Base-by-base conservation (phyloP, 2,113 vertebrate genomes). In the Cyprinodon tularosa region DNA sequence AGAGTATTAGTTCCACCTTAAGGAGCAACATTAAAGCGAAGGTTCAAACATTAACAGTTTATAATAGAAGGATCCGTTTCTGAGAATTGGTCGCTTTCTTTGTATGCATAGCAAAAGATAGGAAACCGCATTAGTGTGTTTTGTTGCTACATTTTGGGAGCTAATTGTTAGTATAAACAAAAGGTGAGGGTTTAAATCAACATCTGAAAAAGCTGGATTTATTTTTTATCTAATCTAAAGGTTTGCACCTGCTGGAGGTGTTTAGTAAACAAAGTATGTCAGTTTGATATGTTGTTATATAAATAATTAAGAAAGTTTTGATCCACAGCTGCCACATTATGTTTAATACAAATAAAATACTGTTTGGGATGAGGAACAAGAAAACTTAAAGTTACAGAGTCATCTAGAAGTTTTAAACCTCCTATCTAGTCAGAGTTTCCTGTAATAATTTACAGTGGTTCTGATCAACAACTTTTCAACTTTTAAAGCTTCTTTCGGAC, bases 291-390 rank as follows among this genome's bases (percentile, higher is more conserved):
- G 50, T 57, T 57, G 50, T 57, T 20, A 57, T 57, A 57, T 57
- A n/a, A 57, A 57, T 57, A 57, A 57, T 57, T 57, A n/a, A 57
- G 29, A 57, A 57, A n/a, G 17, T 9, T 57, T 57, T n/a, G 10
- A 57, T 57, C 50, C 50, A 57, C 50, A 57, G n/a, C 50, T n/a
- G 50, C 50, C 50, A 57, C 50, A n/a, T 57, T n/a, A 57, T 57
- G 20, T 6, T 57, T n/a, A 4, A 57, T 57, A 14, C 20, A 57
- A 20, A 57, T n/a, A n/a, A 57, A 57, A 2, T n/a, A 8, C 17
- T 9, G 17, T 53, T 57, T 57, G 50, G n/a, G 5, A n/a, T 20
- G 50, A n/a, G n/a, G 20, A 9, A n/a, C 4, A 15, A n/a, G 7
- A 57, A 57, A 57, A 57, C 20, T 1, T 53, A 8, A n/a, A 53